Base-by-base conservation (phyloP, 2,113 vertebrate genomes). In the Merops nubicus region DNA sequence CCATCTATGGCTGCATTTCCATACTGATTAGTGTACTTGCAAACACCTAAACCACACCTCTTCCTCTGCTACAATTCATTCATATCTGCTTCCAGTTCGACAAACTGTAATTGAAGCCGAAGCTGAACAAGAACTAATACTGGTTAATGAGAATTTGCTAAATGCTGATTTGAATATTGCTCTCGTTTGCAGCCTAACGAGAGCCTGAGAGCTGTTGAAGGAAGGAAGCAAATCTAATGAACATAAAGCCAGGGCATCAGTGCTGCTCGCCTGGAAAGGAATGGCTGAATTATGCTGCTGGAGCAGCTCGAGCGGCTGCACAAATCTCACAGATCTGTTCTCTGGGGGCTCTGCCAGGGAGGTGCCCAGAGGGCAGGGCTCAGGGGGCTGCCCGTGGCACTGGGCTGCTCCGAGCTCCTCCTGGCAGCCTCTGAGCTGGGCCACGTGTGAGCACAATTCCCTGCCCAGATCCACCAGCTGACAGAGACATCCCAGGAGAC, bases 361-460 rank as follows among this genome's bases (percentile, higher is more conserved):
- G 31, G 2, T 64, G 12, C 64, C 45, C 29, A 2, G 28, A 1
- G 6, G 42, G 3, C 75, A 51, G 64, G 56, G 83, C 65, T 85
- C 56, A 2, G 16, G 60, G 67, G 64, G 43, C 69, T 76, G 53
- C 54, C 23, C 1, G 1, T 1, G 1, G 43, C 26, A 5, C 22
- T 6, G 6, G 75, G 63, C 43, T 81, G 81, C 60, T 63, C 78
- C 18, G 8, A 33, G n/a, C 43, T 51, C 59, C 76, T 81, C 45
- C 50, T 9, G 1, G 86, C 45, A 53, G 42, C n/a, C 38, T 15
- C n/a, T 2, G 6, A 63, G 54, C 72, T 5, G 23, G 22, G 56
- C 70, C 5, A 5, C 4, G 60, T 0, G 0, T 1, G 23, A 64
- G 28, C 2, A 12, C 54, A 5, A 2, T 15, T 77, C 82, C 82